Percentiles rank a stretch among this genome's conserved stretches.
Conservation (phyloP, 2,113 vertebrate genomes). For the cat (Felis catus) region F.catus_Fca126_mat1.0 CM031415.1:156406001-156406500, state of each 20-base stretch:
- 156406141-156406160: conserved; percentile 14
- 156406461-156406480: neutral
- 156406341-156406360: neutral
- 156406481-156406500: neutral
- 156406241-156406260: neutral
- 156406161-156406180: neutral
- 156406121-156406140: conserved; percentile 27
- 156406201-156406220: neutral
- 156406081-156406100: conserved; percentile 40
- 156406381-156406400: neutral
- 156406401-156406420: neutral
- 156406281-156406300: conserved; percentile 40
- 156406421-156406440: neutral
- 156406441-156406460: neutral
- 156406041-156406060: neutral
- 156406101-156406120: conserved; percentile 55
- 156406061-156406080: neutral
- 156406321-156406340: conserved; percentile 13
- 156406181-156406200: neutral
- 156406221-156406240: neutral
- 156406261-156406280: neutral
- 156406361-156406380: conserved; percentile 13
- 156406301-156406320: neutral
- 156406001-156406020: neutral
- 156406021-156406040: conserved; percentile 42